Conservation (phyloP, 92 coral and sea anemone species). For the Porites lobata region DNA sequence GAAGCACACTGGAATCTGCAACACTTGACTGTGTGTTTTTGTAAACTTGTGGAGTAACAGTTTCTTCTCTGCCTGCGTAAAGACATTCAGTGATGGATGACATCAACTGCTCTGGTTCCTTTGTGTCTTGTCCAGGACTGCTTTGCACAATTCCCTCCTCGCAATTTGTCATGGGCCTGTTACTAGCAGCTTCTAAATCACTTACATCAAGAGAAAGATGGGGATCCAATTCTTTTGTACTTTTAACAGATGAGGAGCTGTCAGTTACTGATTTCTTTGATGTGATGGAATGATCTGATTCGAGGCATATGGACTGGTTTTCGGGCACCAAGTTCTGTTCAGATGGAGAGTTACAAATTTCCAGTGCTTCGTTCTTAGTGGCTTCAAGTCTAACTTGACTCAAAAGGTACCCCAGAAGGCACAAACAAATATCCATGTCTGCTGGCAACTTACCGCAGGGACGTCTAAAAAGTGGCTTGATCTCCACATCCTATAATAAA, state of each 20-base stretch:
- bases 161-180: not conserved
- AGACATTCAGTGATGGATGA: too few species aligned
- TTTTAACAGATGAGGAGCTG: not conserved
- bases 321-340: not conserved
- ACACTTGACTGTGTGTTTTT: too few species aligned
- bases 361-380: not conserved
- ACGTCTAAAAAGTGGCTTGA: too few species aligned
- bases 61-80: too few species aligned
- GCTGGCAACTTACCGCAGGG: too few species aligned
- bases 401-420: constrained; percentile 9
- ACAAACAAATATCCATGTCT: not conserved
- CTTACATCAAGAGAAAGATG: too few species aligned
- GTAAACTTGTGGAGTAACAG: too few species aligned
- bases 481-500: too few species aligned
- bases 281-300: not conserved
- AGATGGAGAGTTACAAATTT: too few species aligned
- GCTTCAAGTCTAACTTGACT: not conserved
- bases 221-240: too few species aligned
- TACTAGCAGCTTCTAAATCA: not conserved
- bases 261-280: not conserved
- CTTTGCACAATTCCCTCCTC: not conserved
- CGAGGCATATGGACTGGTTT: not conserved
- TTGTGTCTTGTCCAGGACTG: not conserved
- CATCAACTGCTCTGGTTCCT: not conserved
- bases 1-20: not conserved